Percentiles rank a stretch among this genome's conserved stretches.
These are phyloP conservation scores for Euborellia annulipes DNA, from an alignment of 1,140 invertebrate genomes.

Conservation along the genomic window DNA sequence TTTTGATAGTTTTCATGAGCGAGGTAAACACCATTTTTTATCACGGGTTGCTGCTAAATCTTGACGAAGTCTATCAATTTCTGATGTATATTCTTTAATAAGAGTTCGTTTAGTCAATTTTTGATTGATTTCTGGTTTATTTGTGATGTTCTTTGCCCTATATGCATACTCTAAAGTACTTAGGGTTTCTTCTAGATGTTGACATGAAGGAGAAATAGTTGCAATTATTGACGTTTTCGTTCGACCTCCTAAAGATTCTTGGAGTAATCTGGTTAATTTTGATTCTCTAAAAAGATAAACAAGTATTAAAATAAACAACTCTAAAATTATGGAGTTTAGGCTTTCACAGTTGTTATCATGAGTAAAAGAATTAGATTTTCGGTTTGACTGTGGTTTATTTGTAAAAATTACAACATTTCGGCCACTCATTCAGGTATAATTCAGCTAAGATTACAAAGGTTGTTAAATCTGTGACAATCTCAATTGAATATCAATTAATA, in stretches of 20 bases:
- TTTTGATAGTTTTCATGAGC: conserved; percentile 69
- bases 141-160: conserved; percentile 89
- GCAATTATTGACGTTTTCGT: conserved; percentile 94
- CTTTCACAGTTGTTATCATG: conserved; percentile 22
- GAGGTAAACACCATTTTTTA: conserved; percentile 68
- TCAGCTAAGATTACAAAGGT: no score
- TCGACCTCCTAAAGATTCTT: conserved; percentile 87
- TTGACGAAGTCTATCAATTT: conserved; percentile 71
- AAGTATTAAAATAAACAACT: conserved; percentile 7
- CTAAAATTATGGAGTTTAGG: no score
- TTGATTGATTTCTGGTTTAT: conserved; percentile 89
- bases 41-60: conserved; percentile 71
- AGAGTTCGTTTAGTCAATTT: conserved; percentile 77
- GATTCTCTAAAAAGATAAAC: conserved; percentile 52
- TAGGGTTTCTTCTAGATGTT: conserved; percentile 83
- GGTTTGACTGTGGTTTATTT: no score
- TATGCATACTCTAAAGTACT: conserved; percentile 92
- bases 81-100: conserved; percentile 75
- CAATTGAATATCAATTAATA: no score
- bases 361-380: no score
- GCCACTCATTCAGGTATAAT: no score
- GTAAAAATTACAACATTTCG: no score
- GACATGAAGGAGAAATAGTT: conserved; percentile 76
- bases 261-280: conserved; percentile 79
- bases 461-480: no score